Base-by-base conservation (phyloP, 92 coral and sea anemone species). In the Zoanthus sociatus region DNA sequence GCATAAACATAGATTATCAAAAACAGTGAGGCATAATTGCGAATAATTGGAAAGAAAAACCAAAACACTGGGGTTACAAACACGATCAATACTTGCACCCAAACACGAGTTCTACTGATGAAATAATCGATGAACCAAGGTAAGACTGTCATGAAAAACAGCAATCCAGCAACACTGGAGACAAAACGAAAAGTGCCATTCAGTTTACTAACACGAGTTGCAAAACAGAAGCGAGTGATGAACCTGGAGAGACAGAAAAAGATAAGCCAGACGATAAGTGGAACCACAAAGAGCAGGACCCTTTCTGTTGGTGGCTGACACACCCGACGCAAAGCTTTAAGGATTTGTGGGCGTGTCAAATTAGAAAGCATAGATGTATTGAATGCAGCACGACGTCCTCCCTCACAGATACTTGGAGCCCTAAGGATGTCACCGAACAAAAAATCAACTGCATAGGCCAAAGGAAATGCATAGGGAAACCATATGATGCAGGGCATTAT, bases 381-480 rank as follows among this genome's bases (percentile, higher is more conserved):
- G 33, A 0, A 33, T 3, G 45, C 10, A 5, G 6, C 7, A 2
- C 32, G 37, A 26, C 26, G 26, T 26, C 26, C 26, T 26, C 21
- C 64, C 46, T 13, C 74, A 73, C 89, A 89, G 45, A 61, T 13
- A 14, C 78, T 78, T 20, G 18, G 78, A n/a, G 92, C 94, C 42
- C 84, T 66, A 11, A 92, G 84, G 42, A 92, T 51, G 0, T 79
- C 79, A 3, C 93, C 88, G 58, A 89, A 92, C 30, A 92, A 30
- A 48, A 76, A 88, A 31, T 91, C 83, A 6, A 91, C 18, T 30
- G 76, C 83, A 37, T 71, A 91, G 0, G 71, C 93, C 47, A 92
- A 74, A 20, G 94, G 94, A 26, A 89, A 73, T 16, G 86, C 84
- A 87, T 79, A 89, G 2, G 93, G 83, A 15, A 92, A 89, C 94